Evolutionary conservation across 2,797 vertebrate genomes (phyloP), one percentile per base, ranked within the genome.

Genomic region (Acanthurus lineatus): DNA sequence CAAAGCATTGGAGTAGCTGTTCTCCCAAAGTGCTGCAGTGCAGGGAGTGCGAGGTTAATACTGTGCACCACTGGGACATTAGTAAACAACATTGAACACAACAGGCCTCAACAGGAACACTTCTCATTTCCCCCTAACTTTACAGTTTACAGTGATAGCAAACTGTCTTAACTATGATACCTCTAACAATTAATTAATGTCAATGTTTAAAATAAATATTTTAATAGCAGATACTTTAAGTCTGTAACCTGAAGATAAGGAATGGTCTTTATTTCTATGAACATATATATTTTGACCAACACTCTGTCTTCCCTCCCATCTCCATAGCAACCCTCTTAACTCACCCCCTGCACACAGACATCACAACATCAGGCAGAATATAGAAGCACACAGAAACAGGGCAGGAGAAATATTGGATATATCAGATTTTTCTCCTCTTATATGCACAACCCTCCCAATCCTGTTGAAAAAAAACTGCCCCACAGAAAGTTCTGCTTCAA

Each of bases 271-370:
- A 48, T 53, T 44, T 73, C 15, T 52, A 52, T 38, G 3, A 65
- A 20, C 9, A 12, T n/a, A 14, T 57, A 28, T 68, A 52, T 16
- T 45, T 48, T 45, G 19, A 79, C 12, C 19, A 14, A 48, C 9
- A 60, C 44, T 45, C 48, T 62, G 3, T 20, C 47, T 32, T 20
- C 84, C 73, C 65, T 69, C 83, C 59, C 63, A 58, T 53, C 32
- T 28, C 38, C 42, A 52, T 20, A 77, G 49, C 16, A 66, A 62
- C 65, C 66, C 62, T 48, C 64, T 66, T 80, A 90, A 95, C 95
- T 89, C 91, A 96, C 95, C 95, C 94, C 93, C 95, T 96, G 89
- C 88, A 93, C 85, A 94, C 88, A 90, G 81, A 94, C 86, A 69
- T 66, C 84, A 94, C 86, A 83, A 94, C 90, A 93, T 58, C 70